Evolutionary conservation across 30 jellyfish, hydroid and myxozoan species (phyloP).

Genomic region (Calvadosia cruxmelitensis): DNA sequence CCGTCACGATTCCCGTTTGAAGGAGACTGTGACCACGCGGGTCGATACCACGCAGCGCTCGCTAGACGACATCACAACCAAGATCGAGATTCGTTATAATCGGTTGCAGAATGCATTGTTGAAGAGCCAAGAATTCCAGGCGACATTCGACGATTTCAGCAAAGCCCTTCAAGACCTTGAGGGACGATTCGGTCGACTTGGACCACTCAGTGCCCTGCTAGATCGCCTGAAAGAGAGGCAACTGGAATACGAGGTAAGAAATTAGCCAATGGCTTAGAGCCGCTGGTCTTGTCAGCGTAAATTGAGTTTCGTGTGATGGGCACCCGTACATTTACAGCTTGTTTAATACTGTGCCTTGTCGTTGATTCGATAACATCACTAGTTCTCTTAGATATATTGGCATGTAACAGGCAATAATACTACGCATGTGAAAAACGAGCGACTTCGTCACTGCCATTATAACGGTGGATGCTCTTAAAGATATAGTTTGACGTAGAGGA

Average conservation of each 20-base stretch:
- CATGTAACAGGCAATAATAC: too few species aligned
- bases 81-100: conserved; percentile 48
- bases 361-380: too few species aligned
- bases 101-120: conserved; percentile 59
- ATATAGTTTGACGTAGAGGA: too few species aligned
- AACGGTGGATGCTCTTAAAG: too few species aligned
- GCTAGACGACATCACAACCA: conserved; percentile 30
- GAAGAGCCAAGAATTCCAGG: conserved; percentile 71
- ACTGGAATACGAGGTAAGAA: conserved; percentile 76
- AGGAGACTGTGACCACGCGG: conserved; percentile 36
- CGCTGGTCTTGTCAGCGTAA: too few species aligned
- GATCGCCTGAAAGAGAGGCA: conserved; percentile 44
- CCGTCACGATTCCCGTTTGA: conserved; percentile 45
- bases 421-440: too few species aligned
- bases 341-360: too few species aligned
- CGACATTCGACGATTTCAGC: conserved; percentile 37
- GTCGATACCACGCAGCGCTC: conserved; percentile 45
- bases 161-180: conserved; percentile 47
- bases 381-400: too few species aligned
- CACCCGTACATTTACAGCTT: too few species aligned
- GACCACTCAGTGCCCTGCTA: conserved; percentile 52
- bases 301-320: too few species aligned
- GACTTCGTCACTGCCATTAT: too few species aligned
- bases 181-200: conserved; percentile 26
- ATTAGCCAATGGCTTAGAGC: too few species aligned